A percentile compares a stretch with the other conserved stretches of the same genome.
phyloP scores from a whole-genome alignment of 2,888 invertebrate species.

The Agrochola macilenta region DNA sequence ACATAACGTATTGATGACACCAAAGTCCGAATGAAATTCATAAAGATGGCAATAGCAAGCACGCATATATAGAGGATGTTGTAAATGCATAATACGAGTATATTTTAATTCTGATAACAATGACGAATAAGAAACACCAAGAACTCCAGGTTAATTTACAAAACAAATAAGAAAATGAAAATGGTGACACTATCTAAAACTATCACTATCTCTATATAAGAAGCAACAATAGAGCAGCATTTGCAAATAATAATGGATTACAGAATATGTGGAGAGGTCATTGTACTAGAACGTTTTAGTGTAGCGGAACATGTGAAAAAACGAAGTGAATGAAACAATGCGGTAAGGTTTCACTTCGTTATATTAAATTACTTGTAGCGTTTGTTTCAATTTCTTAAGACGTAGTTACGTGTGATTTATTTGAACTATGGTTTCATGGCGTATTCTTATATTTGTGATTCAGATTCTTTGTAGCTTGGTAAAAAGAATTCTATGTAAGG shows the following conservation, averaged over 20 bases:
- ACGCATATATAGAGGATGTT: neutral
- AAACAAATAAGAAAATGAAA: neutral
- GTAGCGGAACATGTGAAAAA: slow-evolving; percentile 69
- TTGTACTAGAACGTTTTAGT: slow-evolving; percentile 73
- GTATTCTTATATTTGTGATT: neutral
- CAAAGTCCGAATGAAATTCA: neutral
- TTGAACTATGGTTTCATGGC: neutral
- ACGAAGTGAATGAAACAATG: slow-evolving; percentile 65
- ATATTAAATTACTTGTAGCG: slow-evolving; percentile 35
- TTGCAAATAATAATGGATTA: slow-evolving; percentile 78
- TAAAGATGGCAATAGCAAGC: neutral
- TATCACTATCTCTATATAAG: slow-evolving; percentile 2
- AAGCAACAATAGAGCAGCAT: slow-evolving; percentile 58
- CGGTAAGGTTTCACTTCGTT: slow-evolving; percentile 64
- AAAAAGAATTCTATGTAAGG: neutral
- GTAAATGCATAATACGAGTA: neutral
- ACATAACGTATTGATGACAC: neutral
- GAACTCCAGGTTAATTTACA: neutral
- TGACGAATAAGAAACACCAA: neutral
- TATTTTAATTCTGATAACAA: neutral
- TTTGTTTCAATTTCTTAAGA: slow-evolving; percentile 15
- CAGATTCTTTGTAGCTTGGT: neutral
- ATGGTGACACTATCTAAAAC: slow-evolving; percentile 4
- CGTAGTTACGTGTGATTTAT: slow-evolving; percentile 10
- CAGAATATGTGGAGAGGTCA: slow-evolving; percentile 78